These are phyloP conservation scores for Monomorium pharaonis DNA, from an alignment of 1,140 invertebrate genomes.

Conservation along the genomic window DNA sequence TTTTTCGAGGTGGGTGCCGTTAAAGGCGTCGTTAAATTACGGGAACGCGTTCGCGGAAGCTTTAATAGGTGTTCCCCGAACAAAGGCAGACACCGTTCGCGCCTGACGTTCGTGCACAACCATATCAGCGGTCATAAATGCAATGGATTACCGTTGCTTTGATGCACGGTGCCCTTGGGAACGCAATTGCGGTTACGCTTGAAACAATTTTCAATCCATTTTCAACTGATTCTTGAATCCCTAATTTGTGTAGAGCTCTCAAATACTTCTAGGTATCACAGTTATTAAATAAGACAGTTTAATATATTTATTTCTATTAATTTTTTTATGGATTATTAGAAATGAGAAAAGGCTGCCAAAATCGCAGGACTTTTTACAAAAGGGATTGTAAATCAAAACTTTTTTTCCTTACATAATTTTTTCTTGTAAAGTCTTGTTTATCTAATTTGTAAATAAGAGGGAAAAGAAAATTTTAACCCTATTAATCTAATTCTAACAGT, in stretches of 20 bases:
- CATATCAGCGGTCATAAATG: conserved; percentile 22
- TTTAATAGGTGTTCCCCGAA: conserved; percentile 48
- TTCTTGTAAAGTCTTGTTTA: too few relatives aligned
- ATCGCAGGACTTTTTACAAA: too few relatives aligned
- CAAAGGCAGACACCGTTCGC: not conserved
- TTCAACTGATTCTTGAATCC: not conserved
- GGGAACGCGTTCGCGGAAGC: conserved; percentile 39
- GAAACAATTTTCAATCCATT: not conserved
- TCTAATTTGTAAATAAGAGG: too few relatives aligned
- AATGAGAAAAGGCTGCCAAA: too few relatives aligned
- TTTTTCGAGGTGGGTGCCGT: conserved; percentile 24
- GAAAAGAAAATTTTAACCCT: too few relatives aligned
- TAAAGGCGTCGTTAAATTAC: conserved; percentile 51
- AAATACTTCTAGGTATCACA: not conserved
- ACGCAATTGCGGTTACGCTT: not conserved
- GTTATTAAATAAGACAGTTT: not conserved
- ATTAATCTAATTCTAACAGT: too few relatives aligned
- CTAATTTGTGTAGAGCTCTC: not conserved
- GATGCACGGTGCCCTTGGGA: not conserved
- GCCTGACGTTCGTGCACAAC: not conserved
- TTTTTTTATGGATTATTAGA: not conserved
- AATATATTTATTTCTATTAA: not conserved
- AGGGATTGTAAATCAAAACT: too few relatives aligned
- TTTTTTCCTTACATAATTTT: too few relatives aligned
- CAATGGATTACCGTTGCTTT: not conserved